Evolutionary conservation across 2,888 invertebrate genomes (phyloP).

Genomic region (Platypus cylindrus): DNA sequence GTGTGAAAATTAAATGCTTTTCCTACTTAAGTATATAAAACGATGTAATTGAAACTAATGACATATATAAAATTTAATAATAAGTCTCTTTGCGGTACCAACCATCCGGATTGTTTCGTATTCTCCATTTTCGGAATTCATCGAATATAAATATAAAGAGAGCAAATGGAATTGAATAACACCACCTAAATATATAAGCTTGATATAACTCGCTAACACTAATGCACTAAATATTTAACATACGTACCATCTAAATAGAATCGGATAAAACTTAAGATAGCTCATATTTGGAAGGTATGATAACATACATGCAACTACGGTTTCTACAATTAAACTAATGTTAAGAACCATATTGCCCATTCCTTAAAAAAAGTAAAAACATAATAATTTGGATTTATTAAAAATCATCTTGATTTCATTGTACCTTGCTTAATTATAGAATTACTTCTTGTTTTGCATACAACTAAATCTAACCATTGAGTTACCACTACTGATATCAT

Average conservation of each 20-base stretch:
- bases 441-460: conserved; percentile 67
- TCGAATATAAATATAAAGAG: conserved; percentile 64
- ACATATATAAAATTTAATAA: conserved; percentile 39
- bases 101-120: conserved; percentile 54
- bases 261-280: conserved; percentile 52
- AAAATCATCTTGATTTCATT: too few relatives aligned
- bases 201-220: too few relatives aligned
- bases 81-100: conserved; percentile 70
- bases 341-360: conserved; percentile 59
- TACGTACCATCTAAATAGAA: conserved; percentile 47
- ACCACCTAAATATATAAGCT: conserved; percentile 27
- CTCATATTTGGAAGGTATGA: conserved; percentile 55
- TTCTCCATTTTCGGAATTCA: conserved; percentile 60
- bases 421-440: conserved; percentile 58
- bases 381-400: too few relatives aligned
- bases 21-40: conserved; percentile 1
- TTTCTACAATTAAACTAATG: conserved; percentile 47
- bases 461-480: conserved; percentile 67
- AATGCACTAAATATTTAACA: too few relatives aligned
- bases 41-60: too few relatives aligned
- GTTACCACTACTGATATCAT: conserved; percentile 70
- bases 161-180: conserved; percentile 59
- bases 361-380: conserved; percentile 20
- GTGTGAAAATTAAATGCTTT: conserved; percentile 4
- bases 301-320: conserved; percentile 51